Evolutionary conservation across 1,140 invertebrate species (phyloP).

Genomic region (Cotesia vestalis): DNA sequence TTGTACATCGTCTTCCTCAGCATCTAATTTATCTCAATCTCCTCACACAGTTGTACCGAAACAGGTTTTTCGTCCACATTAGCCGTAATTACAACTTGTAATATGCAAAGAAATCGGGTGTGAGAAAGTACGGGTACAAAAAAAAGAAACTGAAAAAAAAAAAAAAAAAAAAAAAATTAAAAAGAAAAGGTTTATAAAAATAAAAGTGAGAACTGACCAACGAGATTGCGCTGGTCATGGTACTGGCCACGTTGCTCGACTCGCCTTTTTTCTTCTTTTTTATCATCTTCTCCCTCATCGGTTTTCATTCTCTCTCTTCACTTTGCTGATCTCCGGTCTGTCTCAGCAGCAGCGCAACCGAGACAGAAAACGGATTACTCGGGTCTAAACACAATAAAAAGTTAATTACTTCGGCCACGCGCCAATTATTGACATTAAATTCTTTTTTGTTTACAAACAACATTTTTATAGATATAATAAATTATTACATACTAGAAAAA

Average conservation of each 20-base stretch:
- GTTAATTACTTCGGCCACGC: too few relatives aligned
- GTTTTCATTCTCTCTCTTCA: constrained; percentile 28
- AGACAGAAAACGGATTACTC: constrained; percentile 40
- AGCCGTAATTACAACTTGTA: background rate
- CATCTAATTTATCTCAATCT: too few relatives aligned
- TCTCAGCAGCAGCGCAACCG: constrained; percentile 31
- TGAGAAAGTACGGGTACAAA: background rate
- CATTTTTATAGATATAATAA: too few relatives aligned
- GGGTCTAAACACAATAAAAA: background rate
- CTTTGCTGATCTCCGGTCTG: background rate
- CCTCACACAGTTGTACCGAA: too few relatives aligned
- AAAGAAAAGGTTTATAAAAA: background rate
- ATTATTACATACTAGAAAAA: too few relatives aligned
- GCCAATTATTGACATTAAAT: too few relatives aligned
- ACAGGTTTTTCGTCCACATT: background rate
- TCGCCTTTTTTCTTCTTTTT: constrained; percentile 38
- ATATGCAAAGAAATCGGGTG: background rate
- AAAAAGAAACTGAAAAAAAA: constrained; percentile 5
- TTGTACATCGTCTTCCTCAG: constrained; percentile 29
- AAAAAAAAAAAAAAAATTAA: background rate
- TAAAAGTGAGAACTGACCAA: constrained; percentile 52
- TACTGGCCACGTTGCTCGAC: constrained; percentile 40
- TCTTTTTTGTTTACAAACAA: too few relatives aligned
- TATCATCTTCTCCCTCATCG: constrained; percentile 27
- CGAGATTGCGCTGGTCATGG: constrained; percentile 61